These are phyloP conservation scores for Malacoraja senta DNA, from an alignment of 2,797 vertebrate genomes.

Conservation along the genomic window DNA sequence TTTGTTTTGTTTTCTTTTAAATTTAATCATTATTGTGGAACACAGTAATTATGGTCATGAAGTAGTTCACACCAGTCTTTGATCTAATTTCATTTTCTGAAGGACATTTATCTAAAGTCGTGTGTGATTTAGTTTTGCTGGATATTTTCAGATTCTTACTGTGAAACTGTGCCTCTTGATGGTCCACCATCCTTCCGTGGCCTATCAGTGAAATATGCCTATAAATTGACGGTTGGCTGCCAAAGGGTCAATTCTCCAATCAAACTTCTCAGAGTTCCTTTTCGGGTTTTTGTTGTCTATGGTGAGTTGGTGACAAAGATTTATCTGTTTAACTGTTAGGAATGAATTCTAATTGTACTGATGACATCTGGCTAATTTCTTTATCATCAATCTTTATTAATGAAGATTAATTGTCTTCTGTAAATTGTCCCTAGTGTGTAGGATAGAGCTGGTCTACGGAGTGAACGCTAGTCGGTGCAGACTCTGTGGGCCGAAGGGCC, in stretches of 20 bases:
- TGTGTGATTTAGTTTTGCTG: neutral
- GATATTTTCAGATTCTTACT: conserved; percentile 76
- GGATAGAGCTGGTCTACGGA: too few species aligned
- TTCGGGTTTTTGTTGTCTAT: conserved; percentile 86
- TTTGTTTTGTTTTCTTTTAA: neutral
- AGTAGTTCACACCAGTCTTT: neutral
- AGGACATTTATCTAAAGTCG: neutral
- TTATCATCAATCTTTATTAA: too few species aligned
- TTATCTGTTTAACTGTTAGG: neutral
- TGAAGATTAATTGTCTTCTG: too few species aligned
- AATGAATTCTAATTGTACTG: neutral
- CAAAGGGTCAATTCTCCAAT: conserved; percentile 96
- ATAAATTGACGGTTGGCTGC: conserved; percentile 95
- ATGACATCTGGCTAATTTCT: neutral
- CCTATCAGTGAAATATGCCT: conserved; percentile 91
- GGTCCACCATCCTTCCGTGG: conserved; percentile 93
- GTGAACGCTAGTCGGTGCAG: too few species aligned
- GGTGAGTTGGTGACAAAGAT: conserved; percentile 57
- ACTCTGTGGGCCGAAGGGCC: too few species aligned
- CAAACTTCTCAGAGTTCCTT: conserved; percentile 90
- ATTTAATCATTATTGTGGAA: neutral
- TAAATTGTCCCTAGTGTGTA: too few species aligned
- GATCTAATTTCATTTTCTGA: neutral
- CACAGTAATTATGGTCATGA: neutral
- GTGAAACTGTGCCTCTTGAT: conserved; percentile 76